phyloP scores from a whole-genome alignment of 2,113 vertebrate genomes.

The Salvator merianae region DNA sequence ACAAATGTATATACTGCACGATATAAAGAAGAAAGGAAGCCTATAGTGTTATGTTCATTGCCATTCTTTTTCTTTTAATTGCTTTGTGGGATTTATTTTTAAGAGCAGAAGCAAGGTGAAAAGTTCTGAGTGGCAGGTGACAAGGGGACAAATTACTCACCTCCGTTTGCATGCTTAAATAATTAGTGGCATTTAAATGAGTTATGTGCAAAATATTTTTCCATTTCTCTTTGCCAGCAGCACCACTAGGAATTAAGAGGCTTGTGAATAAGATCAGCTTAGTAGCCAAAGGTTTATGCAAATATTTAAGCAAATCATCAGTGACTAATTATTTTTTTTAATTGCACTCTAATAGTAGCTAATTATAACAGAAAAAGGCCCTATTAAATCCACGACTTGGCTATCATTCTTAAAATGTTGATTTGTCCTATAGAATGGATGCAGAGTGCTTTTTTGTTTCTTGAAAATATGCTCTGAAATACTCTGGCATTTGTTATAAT shows the following conservation, averaged over 20 bases:
- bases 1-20: neutral
- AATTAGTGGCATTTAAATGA: conserved; percentile 39
- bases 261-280: conserved; percentile 56
- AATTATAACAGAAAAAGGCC: conserved; percentile 62
- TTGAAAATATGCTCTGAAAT: conserved; percentile 46
- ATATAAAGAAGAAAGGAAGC: neutral
- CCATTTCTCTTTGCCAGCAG: conserved; percentile 33
- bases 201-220: conserved; percentile 60
- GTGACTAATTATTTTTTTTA: conserved; percentile 72
- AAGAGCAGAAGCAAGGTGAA: neutral
- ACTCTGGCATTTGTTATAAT: conserved; percentile 7
- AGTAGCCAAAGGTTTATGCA: conserved; percentile 72
- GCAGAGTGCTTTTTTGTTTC: conserved; percentile 42
- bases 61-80: no score
- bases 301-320: conserved; percentile 68
- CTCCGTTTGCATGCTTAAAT: conserved; percentile 27
- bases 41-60: neutral
- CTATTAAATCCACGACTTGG: conserved; percentile 54
- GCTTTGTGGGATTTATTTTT: neutral
- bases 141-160: neutral
- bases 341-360: conserved; percentile 71
- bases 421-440: conserved; percentile 55
- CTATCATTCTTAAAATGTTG: conserved; percentile 51
- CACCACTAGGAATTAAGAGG: conserved; percentile 44
- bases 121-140: conserved; percentile 14